Evolutionary conservation across 2,888 invertebrate genomes (phyloP), one percentile per base, ranked within the genome.

Genomic region (Endotricha flammealis): DNA sequence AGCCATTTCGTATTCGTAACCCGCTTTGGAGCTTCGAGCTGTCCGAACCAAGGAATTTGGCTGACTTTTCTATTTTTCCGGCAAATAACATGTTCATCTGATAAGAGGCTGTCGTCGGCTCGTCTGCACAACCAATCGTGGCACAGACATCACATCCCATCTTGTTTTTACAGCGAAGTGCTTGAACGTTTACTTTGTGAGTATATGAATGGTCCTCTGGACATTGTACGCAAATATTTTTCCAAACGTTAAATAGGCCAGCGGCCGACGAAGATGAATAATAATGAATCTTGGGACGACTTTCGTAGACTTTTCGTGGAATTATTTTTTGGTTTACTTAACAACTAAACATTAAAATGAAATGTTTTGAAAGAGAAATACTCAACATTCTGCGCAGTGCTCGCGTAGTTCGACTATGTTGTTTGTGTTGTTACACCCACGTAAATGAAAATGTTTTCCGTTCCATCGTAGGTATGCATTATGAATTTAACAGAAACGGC

Each of bases 11-110:
- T 68, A 68, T 73, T 72, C 65, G 48, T 52, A 57, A 61, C 55
- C 57, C 63, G 12, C 63, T 55, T 54, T 47, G 59, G 44, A 58
- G 64, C 66, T 64, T 57, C 57, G 63, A 62, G 62, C 57, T 65
- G 71, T 68, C 70, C 68, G 50, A 58, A 57, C 54, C 61, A 50
- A 63, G 60, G 61, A 60, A 66, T 73, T 76, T 67, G 72, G 72
- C 73, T 69, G 69, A 70, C 71, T 72, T 72, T 68, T 64, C 68
- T 70, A 65, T 70, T 74, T 71, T 68, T 59, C 61, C 56, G 63
- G 69, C 72, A 79, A 79, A 82, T 78, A 79, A 76, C 75, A 75
- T 75, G 75, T 72, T 64, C 66, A 81, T 80, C 79, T 66, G 79
- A 81, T 82, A 82, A 78, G 75, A 62, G 69, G 52, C 63, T 75